These are phyloP conservation scores for Brachypodius melanocephalos DNA, from an alignment of 2,113 vertebrate species.

Conservation along the genomic window DNA sequence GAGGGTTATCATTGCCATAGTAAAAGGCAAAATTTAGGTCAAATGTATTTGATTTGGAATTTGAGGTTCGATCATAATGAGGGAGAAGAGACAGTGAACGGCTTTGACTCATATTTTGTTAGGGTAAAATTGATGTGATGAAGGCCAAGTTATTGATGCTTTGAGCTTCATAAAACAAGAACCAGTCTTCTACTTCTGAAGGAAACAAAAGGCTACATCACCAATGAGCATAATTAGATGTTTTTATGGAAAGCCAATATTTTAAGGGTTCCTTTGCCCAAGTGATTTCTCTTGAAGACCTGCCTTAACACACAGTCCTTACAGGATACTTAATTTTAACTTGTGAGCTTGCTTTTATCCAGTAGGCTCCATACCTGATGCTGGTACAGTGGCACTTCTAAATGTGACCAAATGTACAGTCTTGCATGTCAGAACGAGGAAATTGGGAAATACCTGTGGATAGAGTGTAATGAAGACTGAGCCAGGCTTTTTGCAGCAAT, in stretches of 20 bases:
- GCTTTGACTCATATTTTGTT: neutral
- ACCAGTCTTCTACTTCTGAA: neutral
- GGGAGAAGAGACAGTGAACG: neutral
- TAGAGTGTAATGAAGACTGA: neutral
- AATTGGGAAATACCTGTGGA: neutral
- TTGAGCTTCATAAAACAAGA: neutral
- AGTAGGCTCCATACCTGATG: rapidly evolving
- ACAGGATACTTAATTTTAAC: neutral
- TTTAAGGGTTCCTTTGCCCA: neutral
- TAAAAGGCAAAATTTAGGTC: neutral
- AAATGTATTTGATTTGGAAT: neutral
- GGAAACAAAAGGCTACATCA: neutral
- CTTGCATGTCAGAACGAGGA: neutral
- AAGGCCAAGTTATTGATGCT: neutral
- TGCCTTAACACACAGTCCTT: neutral
- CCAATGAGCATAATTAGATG: neutral
- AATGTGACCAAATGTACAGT: neutral
- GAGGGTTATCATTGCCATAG: neutral
- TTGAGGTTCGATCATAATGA: neutral
- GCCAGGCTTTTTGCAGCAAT: neutral
- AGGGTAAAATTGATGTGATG: neutral
- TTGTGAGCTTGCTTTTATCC: neutral
- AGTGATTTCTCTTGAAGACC: neutral
- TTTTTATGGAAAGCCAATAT: neutral
- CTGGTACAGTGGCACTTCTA: neutral